phyloP scores from a whole-genome alignment of 2,113 vertebrate genomes.

The Seriola quinqueradiata region DNA sequence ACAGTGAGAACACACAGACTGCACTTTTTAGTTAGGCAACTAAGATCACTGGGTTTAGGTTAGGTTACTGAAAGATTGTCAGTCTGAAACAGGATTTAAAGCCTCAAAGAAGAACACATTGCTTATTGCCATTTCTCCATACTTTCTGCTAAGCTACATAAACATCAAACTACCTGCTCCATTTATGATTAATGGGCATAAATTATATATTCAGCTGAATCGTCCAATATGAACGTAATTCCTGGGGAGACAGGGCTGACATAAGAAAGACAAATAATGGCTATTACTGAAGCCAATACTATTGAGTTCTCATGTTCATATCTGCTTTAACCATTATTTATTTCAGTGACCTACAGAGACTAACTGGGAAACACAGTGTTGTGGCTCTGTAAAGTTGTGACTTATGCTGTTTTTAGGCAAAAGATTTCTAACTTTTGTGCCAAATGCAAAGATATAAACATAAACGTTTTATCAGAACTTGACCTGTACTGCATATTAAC shows the following conservation, averaged over 20 bases:
- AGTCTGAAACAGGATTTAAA: background rate
- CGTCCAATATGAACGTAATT: constrained; percentile 24
- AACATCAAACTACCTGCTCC: background rate
- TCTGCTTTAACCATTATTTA: constrained; percentile 8
- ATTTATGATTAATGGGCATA: background rate
- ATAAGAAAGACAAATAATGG: background rate
- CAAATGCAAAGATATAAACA: constrained; percentile 1
- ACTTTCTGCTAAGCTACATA: background rate
- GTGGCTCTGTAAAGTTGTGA: background rate
- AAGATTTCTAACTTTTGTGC: background rate
- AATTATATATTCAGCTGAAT: background rate
- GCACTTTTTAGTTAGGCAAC: background rate
- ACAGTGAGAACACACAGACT: background rate
- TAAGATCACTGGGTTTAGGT: background rate
- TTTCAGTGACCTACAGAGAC: background rate
- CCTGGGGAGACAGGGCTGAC: background rate
- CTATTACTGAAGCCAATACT: background rate
- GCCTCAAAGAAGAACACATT: background rate
- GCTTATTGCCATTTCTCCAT: background rate
- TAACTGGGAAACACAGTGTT: background rate
- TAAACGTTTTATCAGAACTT: background rate
- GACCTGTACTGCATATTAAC: background rate
- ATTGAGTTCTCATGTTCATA: constrained; percentile 24
- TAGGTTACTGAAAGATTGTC: background rate
- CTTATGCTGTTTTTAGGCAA: background rate